phyloP scores from a whole-genome alignment of 1,140 invertebrate species.

The Drosophila teissieri region DNA sequence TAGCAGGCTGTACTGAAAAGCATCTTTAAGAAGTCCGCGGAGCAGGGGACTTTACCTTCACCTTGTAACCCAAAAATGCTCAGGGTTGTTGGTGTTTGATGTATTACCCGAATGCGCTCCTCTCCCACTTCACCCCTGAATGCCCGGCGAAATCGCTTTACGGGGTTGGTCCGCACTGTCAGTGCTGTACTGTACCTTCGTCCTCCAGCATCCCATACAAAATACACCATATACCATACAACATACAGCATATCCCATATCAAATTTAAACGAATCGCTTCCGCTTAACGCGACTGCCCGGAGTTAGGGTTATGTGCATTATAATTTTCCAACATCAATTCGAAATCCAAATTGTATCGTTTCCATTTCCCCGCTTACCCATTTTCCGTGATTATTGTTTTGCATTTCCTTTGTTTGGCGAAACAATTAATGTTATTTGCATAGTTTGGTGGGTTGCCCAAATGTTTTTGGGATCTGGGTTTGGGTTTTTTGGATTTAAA shows the following conservation, averaged over 20 bases:
- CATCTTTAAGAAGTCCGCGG: conserved; percentile 59
- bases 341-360: conserved; percentile 65
- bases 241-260: conserved; percentile 70
- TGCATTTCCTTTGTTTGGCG: conserved; percentile 65
- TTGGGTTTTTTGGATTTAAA: conserved; percentile 5
- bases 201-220: not conserved
- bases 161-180: conserved; percentile 61
- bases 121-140: conserved; percentile 41
- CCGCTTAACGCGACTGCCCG: conserved; percentile 55
- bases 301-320: conserved; percentile 71
- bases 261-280: conserved; percentile 80
- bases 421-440: conserved; percentile 83
- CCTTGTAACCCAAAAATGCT: conserved; percentile 69
- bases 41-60: conserved; percentile 71
- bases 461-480: conserved; percentile 7
- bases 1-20: conserved; percentile 17
- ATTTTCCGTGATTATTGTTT: conserved; percentile 59
- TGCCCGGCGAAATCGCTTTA: conserved; percentile 43
- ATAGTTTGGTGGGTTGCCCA: conserved; percentile 62
- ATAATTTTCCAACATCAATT: conserved; percentile 64
- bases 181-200: conserved; percentile 54
- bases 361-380: conserved; percentile 58
- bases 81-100: conserved; percentile 49
- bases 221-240: not conserved
- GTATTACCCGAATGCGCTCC: conserved; percentile 14